phyloP scores from a whole-genome alignment of 2,888 invertebrate genomes.

The Caenorhabditis drosophilae region DNA sequence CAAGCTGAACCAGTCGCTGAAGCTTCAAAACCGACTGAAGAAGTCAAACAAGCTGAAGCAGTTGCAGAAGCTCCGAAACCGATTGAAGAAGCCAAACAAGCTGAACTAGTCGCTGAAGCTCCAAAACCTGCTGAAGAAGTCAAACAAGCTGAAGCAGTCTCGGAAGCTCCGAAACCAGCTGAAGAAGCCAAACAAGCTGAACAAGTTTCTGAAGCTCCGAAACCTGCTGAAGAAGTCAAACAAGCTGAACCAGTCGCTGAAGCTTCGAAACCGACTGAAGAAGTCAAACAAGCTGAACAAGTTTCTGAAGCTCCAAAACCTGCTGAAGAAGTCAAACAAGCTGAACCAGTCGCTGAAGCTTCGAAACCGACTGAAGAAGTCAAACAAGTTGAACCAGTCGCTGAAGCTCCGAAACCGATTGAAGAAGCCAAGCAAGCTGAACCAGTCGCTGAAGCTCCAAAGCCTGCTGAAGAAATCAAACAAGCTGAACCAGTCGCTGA shows the following conservation, averaged over 20 bases:
- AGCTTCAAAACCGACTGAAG: conserved; percentile 3
- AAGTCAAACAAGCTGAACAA: conserved; percentile 6
- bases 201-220: neutral
- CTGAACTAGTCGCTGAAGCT: conserved; percentile 10
- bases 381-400: conserved; percentile 1
- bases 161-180: conserved; percentile 8
- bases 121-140: conserved; percentile 6
- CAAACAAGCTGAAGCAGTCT: neutral
- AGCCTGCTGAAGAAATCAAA: conserved; percentile 5
- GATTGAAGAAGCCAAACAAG: conserved; percentile 4
- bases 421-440: conserved; percentile 1
- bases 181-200: neutral
- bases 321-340: conserved; percentile 6
- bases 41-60: neutral
- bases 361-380: neutral
- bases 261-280: neutral
- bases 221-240: conserved; percentile 2
- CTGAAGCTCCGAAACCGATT: conserved; percentile 1
- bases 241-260: conserved; percentile 1
- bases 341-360: neutral
- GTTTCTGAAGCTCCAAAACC: conserved; percentile 5
- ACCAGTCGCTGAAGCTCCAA: conserved; percentile 4
- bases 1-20: conserved; percentile 1
- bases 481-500: conserved; percentile 3
- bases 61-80: conserved; percentile 4